Evolutionary conservation across 2,113 vertebrate genomes (phyloP).

Genomic region (Channa argus): DNA sequence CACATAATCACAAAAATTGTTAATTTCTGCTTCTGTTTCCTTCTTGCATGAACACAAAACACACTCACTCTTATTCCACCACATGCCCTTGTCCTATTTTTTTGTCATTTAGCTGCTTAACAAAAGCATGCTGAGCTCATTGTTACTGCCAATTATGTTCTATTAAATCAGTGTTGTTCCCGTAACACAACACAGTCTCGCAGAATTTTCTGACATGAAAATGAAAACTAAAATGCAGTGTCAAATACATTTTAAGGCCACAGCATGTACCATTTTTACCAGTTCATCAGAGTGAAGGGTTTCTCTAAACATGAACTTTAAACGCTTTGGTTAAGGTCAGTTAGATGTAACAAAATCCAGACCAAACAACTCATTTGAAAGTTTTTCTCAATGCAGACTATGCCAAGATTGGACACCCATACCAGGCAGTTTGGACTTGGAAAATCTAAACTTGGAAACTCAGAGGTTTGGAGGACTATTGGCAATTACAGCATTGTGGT

Average conservation of each 20-base stretch:
- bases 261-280: slow-evolving; percentile 28
- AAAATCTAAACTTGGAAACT: too few relatives aligned
- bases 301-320: slow-evolving; percentile 7
- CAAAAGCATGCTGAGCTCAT: slow-evolving; percentile 54
- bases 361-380: neutral
- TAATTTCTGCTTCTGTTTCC: slow-evolving; percentile 11
- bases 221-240: neutral
- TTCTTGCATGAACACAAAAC: slow-evolving; percentile 3
- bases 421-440: too few relatives aligned
- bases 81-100: slow-evolving; percentile 26
- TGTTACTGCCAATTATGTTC: slow-evolving; percentile 51
- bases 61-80: slow-evolving; percentile 9
- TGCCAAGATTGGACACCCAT: too few relatives aligned
- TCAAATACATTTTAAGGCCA: slow-evolving; percentile 22
- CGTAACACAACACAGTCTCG: slow-evolving; percentile 37
- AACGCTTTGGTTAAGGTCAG: slow-evolving; percentile 3
- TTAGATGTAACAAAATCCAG: neutral
- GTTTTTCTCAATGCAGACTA: too few relatives aligned
- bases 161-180: slow-evolving; percentile 45
- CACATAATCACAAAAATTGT: neutral
- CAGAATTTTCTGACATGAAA: slow-evolving; percentile 18
- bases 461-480: too few relatives aligned
- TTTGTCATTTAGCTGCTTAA: slow-evolving; percentile 54
- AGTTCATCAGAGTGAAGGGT: slow-evolving; percentile 13
- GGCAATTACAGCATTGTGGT: too few relatives aligned